Conservation (phyloP, 2,888 invertebrate genomes). For the Lycia hirtaria region DNA sequence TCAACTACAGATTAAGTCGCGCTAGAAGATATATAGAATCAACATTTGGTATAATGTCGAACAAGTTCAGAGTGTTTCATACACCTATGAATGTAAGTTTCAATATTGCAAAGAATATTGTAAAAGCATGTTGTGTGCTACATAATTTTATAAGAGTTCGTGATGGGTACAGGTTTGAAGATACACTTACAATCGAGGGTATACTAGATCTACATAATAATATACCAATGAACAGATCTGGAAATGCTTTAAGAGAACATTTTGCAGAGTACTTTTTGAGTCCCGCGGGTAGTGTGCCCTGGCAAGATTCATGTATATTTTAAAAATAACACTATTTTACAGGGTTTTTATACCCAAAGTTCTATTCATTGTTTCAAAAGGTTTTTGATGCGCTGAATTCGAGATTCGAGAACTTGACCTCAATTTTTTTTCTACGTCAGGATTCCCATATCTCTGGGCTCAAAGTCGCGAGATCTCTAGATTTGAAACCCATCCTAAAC, state of each 20-base stretch:
- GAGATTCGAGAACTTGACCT: no score
- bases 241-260: slow-evolving; percentile 39
- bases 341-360: no score
- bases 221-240: slow-evolving; percentile 38
- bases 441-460: no score
- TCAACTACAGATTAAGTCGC: neutral
- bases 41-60: slow-evolving; percentile 37
- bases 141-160: slow-evolving; percentile 44
- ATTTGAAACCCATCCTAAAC: no score
- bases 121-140: no score
- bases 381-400: no score
- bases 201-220: neutral
- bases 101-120: slow-evolving; percentile 41
- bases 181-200: neutral
- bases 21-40: neutral
- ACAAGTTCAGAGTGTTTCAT: slow-evolving; percentile 50
- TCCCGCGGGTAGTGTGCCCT: no score
- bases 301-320: no score
- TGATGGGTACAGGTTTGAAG: neutral
- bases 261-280: slow-evolving; percentile 44
- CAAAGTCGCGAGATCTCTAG: no score
- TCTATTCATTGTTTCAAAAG: no score
- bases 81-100: slow-evolving; percentile 43
- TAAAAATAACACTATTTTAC: no score
- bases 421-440: no score